A percentile compares a stretch with the other conserved stretches of the same genome.
Conservation (phyloP, 1,140 invertebrate species). For the Zaprionus nigranus region DNA sequence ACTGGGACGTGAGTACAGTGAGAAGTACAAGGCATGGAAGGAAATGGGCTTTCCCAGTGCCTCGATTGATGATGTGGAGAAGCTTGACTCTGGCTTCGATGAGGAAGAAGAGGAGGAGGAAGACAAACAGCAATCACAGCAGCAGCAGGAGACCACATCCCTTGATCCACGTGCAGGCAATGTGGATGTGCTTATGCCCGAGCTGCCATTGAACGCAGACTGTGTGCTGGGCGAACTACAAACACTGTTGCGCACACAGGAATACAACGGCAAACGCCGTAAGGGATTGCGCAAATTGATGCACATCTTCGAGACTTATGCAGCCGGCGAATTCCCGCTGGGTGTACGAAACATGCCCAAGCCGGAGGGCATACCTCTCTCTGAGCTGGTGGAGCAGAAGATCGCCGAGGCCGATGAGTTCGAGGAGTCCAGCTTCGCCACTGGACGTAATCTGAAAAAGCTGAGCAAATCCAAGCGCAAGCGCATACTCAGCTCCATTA, state of each 20-base stretch:
- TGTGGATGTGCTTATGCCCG: conserved; percentile 89
- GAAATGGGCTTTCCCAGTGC: conserved; percentile 89
- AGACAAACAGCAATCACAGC: conserved; percentile 45
- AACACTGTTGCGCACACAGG: conserved; percentile 60
- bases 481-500: conserved; percentile 70
- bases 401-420: conserved; percentile 65
- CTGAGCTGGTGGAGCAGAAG: conserved; percentile 75
- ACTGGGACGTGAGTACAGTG: conserved; percentile 88
- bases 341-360: conserved; percentile 86
- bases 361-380: conserved; percentile 49
- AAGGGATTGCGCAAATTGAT: conserved; percentile 69
- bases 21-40: conserved; percentile 89
- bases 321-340: conserved; percentile 87
- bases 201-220: conserved; percentile 87
- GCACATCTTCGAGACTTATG: conserved; percentile 84
- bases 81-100: conserved; percentile 71
- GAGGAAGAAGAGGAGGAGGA: conserved; percentile 73
- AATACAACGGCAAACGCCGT: conserved; percentile 70
- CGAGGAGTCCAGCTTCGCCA: conserved; percentile 69
- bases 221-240: conserved; percentile 72
- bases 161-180: conserved; percentile 92
- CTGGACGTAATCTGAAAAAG: conserved; percentile 74
- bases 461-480: conserved; percentile 78
- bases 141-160: conserved; percentile 31
- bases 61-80: conserved; percentile 87